Conservation (phyloP, 2,113 vertebrate species). For the Ictalurus furcatus region DNA sequence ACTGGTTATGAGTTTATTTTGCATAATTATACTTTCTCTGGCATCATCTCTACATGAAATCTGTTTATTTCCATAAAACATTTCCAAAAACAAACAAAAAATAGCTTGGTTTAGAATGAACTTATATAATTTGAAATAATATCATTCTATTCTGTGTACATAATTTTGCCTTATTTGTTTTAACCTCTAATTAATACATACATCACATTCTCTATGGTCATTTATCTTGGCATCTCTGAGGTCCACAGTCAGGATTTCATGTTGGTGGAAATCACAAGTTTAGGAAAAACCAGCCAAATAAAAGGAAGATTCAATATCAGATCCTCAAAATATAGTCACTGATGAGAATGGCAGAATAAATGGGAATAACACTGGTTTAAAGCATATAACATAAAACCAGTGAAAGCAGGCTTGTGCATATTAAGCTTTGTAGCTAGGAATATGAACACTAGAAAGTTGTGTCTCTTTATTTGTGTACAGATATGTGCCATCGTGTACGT, state of each 20-base stretch:
- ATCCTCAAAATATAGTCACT: neutral
- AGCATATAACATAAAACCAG: neutral
- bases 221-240: no score
- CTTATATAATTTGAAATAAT: neutral
- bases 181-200: neutral
- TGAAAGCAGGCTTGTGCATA: neutral
- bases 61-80: neutral
- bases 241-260: neutral
- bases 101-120: neutral
- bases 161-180: neutral
- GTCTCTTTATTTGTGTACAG: neutral
- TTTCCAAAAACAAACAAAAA: neutral
- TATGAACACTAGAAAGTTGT: neutral
- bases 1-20: slow-evolving; percentile 16
- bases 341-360: neutral
- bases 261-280: neutral
- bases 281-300: neutral
- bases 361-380: neutral
- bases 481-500: neutral
- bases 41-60: neutral
- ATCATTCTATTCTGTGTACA: neutral
- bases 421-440: neutral
- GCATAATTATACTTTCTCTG: neutral
- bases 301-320: neutral
- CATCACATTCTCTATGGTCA: neutral